Conservation (phyloP, 2,113 vertebrate species). For the Lonchura striata region DNA sequence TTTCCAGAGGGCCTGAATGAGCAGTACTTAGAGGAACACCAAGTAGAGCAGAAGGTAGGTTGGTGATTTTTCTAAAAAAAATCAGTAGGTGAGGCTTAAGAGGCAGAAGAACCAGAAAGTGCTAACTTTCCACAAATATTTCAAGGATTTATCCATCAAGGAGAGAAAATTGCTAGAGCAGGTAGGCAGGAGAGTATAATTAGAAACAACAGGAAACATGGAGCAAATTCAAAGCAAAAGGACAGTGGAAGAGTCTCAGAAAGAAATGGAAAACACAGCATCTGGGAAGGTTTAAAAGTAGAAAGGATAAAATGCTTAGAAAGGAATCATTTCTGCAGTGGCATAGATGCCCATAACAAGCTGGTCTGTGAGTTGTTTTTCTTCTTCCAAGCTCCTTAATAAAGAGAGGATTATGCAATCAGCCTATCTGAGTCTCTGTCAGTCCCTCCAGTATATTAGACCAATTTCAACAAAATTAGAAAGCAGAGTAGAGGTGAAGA, state of each 20-base stretch:
- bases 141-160: neutral
- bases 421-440: neutral
- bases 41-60: neutral
- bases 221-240: neutral
- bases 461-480: neutral
- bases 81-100: conserved; percentile 3
- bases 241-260: neutral
- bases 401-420: neutral
- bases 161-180: conserved; percentile 28
- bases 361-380: neutral
- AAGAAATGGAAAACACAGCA: neutral
- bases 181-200: conserved; percentile 6
- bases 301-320: neutral
- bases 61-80: neutral
- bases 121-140: conserved; percentile 3
- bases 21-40: neutral
- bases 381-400: neutral
- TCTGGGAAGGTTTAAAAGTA: neutral
- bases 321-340: neutral
- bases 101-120: neutral
- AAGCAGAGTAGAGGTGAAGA: neutral
- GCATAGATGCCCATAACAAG: neutral
- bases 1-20: neutral
- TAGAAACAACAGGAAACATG: conserved; percentile 3
- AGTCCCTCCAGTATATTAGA: neutral